These are phyloP conservation scores for Panagrolaimus sp. DNA, from an alignment of 1,140 invertebrate species.

Conservation along the genomic window DNA sequence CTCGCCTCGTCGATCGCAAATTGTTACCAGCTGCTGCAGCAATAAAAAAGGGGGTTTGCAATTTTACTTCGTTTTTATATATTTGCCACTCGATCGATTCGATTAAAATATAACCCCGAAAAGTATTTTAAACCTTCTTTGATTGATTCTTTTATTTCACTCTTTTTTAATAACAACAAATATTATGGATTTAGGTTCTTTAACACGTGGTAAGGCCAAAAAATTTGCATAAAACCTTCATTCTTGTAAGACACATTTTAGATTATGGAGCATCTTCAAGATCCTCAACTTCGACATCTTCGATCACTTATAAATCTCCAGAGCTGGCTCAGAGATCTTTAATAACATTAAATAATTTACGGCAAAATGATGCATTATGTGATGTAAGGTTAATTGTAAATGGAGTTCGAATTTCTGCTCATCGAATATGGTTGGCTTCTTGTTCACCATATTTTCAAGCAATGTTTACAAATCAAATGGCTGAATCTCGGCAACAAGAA, in stretches of 20 bases:
- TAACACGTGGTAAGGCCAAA: background rate
- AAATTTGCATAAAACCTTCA: too few species aligned
- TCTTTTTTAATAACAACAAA: background rate
- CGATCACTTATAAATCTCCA: constrained; percentile 18
- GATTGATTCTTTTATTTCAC: too few species aligned
- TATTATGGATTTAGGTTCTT: constrained; percentile 5
- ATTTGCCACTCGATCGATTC: background rate
- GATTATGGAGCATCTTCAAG: background rate
- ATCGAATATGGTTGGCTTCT: constrained; percentile 82
- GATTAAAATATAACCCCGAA: background rate
- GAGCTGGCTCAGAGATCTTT: constrained; percentile 20
- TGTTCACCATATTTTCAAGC: constrained; percentile 86
- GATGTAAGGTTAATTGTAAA: constrained; percentile 83
- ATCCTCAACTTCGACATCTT: too few species aligned
- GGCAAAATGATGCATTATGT: constrained; percentile 77
- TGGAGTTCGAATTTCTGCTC: constrained; percentile 73
- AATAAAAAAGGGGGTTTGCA: too few species aligned
- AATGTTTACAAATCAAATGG: constrained; percentile 80
- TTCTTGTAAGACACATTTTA: too few species aligned
- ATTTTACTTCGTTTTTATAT: too few species aligned
- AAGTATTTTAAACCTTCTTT: too few species aligned
- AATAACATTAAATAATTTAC: constrained; percentile 19
- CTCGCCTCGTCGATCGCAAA: too few species aligned
- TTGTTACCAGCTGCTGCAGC: too few species aligned
- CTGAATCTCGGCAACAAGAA: constrained; percentile 70